Conservation (phyloP, 2,888 invertebrate species). For the Eupithecia pulchellata region DNA sequence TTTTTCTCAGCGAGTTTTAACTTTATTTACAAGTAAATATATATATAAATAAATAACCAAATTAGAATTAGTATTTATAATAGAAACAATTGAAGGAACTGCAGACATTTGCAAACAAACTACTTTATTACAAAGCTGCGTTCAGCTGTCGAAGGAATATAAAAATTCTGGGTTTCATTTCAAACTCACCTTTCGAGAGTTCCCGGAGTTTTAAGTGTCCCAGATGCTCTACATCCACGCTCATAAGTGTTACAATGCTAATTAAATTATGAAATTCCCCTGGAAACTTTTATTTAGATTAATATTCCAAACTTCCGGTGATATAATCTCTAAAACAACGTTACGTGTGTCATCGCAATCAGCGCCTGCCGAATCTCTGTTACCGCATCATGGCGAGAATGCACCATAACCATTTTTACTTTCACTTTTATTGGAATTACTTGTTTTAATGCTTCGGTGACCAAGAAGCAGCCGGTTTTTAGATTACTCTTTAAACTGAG, state of each 20-base stretch:
- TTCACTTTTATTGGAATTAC: slow-evolving; percentile 55
- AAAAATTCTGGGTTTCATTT: background rate
- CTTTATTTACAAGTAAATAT: too few species aligned
- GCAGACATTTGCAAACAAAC: too few species aligned
- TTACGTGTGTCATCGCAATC: slow-evolving; percentile 66
- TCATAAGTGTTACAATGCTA: slow-evolving; percentile 40
- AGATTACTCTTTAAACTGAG: background rate
- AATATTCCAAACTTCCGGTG: slow-evolving; percentile 37
- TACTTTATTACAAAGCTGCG: background rate
- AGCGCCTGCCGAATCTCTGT: slow-evolving; percentile 47
- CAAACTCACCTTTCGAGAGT: background rate
- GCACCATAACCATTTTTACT: slow-evolving; percentile 52
- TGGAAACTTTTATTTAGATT: slow-evolving; percentile 36
- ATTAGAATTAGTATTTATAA: too few species aligned
- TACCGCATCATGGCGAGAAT: slow-evolving; percentile 54
- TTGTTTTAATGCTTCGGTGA: slow-evolving; percentile 39
- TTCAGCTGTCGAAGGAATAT: background rate
- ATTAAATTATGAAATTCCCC: slow-evolving; percentile 29
- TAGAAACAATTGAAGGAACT: too few species aligned
- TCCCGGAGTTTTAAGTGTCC: slow-evolving; percentile 4
- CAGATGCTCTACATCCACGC: background rate
- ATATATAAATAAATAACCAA: too few species aligned
- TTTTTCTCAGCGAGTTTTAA: too few species aligned
- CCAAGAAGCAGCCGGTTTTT: slow-evolving; percentile 33
- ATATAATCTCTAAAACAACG: slow-evolving; percentile 34